A percentile compares a stretch with the other conserved stretches of the same genome.
Conservation (phyloP, 2,888 invertebrate species). For the Shargacucullia verbasci region DNA sequence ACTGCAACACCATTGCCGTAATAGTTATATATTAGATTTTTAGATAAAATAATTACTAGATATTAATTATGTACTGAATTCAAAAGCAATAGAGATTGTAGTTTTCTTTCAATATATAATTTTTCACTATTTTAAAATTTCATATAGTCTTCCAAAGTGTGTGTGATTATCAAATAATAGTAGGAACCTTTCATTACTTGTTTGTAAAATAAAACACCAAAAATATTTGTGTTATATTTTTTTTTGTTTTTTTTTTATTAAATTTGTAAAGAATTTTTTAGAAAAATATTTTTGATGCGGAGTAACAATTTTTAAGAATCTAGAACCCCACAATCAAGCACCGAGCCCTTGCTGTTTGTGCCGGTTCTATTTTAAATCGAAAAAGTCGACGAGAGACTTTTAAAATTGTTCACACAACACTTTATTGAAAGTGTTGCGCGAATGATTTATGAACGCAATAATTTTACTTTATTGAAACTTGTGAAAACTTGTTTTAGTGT, state of each 20-base stretch:
- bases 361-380: constrained; percentile 66
- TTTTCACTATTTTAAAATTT: constrained; percentile 69
- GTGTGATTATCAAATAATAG: constrained; percentile 72
- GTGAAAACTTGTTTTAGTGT: constrained; percentile 42
- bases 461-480: constrained; percentile 32
- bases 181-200: constrained; percentile 54
- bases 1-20: constrained; percentile 80
- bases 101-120: constrained; percentile 57
- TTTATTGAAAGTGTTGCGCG: constrained; percentile 56
- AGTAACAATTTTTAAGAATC: constrained; percentile 74
- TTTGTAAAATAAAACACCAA: constrained; percentile 32
- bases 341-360: constrained; percentile 82
- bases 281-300: constrained; percentile 67
- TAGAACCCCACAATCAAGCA: constrained; percentile 75
- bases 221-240: not conserved
- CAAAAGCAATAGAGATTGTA: constrained; percentile 77
- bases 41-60: constrained; percentile 64
- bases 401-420: constrained; percentile 60
- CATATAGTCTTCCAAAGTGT: constrained; percentile 86
- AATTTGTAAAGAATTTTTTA: constrained; percentile 30
- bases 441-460: constrained; percentile 46
- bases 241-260: constrained; percentile 14
- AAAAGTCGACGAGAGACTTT: constrained; percentile 40
- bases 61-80: constrained; percentile 74
- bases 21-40: constrained; percentile 64